These are phyloP conservation scores for Cinara cedri DNA, from an alignment of 2,888 invertebrate species.

Conservation along the genomic window DNA sequence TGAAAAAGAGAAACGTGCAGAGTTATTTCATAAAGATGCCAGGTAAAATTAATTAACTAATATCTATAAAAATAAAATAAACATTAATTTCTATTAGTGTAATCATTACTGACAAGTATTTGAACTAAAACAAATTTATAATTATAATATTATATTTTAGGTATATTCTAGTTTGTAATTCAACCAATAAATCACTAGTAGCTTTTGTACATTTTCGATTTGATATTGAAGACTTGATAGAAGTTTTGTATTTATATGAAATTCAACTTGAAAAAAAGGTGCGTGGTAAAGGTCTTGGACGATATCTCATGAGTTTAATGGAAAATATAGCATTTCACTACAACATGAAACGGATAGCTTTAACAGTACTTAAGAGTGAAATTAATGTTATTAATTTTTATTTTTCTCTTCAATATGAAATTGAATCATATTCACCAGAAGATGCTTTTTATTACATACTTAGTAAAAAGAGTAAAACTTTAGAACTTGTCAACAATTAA, in stretches of 20 bases:
- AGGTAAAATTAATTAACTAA: constrained; percentile 68
- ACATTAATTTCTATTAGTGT: neutral
- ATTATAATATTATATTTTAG: constrained; percentile 27
- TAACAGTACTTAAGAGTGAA: constrained; percentile 84
- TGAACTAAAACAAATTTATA: neutral
- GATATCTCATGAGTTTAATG: constrained; percentile 69
- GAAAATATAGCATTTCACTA: constrained; percentile 77
- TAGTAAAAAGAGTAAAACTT: constrained; percentile 38
- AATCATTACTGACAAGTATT: neutral
- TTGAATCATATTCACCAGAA: constrained; percentile 71
- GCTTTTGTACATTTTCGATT: constrained; percentile 85
- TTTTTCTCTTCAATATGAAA: constrained; percentile 69
- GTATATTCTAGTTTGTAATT: constrained; percentile 36
- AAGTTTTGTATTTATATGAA: constrained; percentile 86
- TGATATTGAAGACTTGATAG: constrained; percentile 78
- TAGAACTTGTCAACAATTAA: constrained; percentile 13
- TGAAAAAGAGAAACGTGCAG: constrained; percentile 73
- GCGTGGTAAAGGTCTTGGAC: constrained; percentile 75
- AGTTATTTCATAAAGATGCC: constrained; percentile 75
- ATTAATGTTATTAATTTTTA: constrained; percentile 76
- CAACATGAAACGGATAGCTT: constrained; percentile 79
- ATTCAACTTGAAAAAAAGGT: constrained; percentile 77
- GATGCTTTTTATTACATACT: constrained; percentile 60
- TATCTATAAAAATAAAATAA: neutral
- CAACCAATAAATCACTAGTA: constrained; percentile 64